These are phyloP conservation scores for Xestia ashworthii DNA, from an alignment of 2,888 invertebrate genomes.

Conservation along the genomic window DNA sequence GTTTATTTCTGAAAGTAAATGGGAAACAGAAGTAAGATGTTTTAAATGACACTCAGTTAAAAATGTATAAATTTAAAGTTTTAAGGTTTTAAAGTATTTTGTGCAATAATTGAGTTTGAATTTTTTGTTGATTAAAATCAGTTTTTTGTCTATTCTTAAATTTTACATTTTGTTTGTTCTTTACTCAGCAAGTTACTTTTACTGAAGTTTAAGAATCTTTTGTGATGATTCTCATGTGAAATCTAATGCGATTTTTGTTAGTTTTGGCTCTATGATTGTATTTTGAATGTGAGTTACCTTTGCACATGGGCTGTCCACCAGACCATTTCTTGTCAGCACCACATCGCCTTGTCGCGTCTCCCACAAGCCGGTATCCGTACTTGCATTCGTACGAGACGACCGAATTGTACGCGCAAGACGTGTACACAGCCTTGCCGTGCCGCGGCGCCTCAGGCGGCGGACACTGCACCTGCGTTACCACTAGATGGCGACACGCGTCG, in stretches of 20 bases:
- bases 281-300: constrained; percentile 91
- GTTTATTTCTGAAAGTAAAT: constrained; percentile 95
- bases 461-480: constrained; percentile 98
- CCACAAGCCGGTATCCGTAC: constrained; percentile 97
- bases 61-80: no score
- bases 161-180: not conserved
- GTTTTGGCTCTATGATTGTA: not conserved
- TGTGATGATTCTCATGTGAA: no score
- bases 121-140: not conserved
- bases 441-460: constrained; percentile 97
- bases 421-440: constrained; percentile 98
- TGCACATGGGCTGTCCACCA: constrained; percentile 97
- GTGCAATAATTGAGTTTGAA: not conserved
- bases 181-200: not conserved
- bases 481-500: constrained; percentile 90
- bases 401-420: constrained; percentile 98
- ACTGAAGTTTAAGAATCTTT: not conserved
- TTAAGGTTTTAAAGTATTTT: not conserved
- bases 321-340: constrained; percentile 99
- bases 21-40: not conserved
- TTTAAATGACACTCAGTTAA: not conserved
- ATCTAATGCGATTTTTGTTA: no score
- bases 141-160: not conserved
- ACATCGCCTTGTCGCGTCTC: constrained; percentile 97
- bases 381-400: constrained; percentile 99